Percentiles rank a stretch among this genome's conserved stretches.
These are phyloP conservation scores for Mylabris sibirica DNA, from an alignment of 2,888 invertebrate genomes.

Conservation along the genomic window DNA sequence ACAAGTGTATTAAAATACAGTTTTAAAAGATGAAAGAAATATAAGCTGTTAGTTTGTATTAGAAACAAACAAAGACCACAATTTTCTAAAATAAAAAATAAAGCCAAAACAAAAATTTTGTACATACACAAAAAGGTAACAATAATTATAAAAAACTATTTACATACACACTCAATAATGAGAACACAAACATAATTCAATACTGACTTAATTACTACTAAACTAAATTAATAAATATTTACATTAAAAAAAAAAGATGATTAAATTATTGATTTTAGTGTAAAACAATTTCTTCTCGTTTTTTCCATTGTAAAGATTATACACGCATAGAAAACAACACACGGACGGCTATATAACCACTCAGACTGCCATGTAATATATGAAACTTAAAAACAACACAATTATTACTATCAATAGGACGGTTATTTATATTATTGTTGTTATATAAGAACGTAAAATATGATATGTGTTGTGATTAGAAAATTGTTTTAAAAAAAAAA, in stretches of 20 bases:
- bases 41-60: neutral
- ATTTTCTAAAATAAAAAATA: neutral
- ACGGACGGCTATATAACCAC: neutral
- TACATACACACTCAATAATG: neutral
- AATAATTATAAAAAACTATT: neutral
- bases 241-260: neutral
- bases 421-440: neutral
- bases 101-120: neutral
- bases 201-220: neutral
- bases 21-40: neutral
- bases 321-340: neutral
- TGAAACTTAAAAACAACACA: neutral
- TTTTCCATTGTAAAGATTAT: neutral
- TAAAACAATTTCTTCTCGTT: neutral
- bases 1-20: conserved; percentile 2
- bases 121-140: neutral
- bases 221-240: neutral
- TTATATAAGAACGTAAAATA: neutral
- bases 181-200: neutral
- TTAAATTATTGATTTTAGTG: neutral
- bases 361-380: neutral
- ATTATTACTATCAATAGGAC: conserved; percentile 5
- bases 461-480: neutral
- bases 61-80: no score
- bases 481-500: neutral